Conservation (phyloP, 2,888 invertebrate species). For the Meloe dianella region DNA sequence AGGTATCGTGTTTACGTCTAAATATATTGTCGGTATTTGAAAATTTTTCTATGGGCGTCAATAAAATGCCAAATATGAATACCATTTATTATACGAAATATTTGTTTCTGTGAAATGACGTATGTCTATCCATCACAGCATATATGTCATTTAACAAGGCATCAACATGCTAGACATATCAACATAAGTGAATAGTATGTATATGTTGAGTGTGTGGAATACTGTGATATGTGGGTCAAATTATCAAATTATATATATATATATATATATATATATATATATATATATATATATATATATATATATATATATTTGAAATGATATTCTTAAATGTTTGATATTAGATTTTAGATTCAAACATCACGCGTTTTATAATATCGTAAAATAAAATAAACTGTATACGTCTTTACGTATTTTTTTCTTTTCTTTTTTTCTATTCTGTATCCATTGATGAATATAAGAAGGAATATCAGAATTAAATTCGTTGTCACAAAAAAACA, state of each 20-base stretch:
- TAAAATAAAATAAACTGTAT: conserved; percentile 16
- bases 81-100: conserved; percentile 22
- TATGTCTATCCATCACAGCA: conserved; percentile 21
- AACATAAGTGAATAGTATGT: conserved; percentile 34
- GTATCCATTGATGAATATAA: conserved; percentile 10
- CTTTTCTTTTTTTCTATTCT: background rate
- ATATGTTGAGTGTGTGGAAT: conserved; percentile 36
- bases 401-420: background rate
- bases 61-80: conserved; percentile 19
- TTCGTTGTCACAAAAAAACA: conserved; percentile 3
- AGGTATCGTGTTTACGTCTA: background rate
- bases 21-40: conserved; percentile 7
- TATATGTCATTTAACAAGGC: conserved; percentile 33
- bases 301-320: conserved; percentile 30
- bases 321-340: conserved; percentile 24
- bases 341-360: background rate
- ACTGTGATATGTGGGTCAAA: conserved; percentile 35
- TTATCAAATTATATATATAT: conserved; percentile 23
- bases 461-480: conserved; percentile 9
- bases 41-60: background rate
- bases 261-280: conserved; percentile 24
- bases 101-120: conserved; percentile 25
- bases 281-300: conserved; percentile 20
- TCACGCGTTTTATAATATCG: background rate
- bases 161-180: conserved; percentile 36